A percentile compares a stretch with the other conserved stretches of the same genome.
Evolutionary conservation across 2,797 vertebrate species (phyloP).

Genomic region (Bucorvus abyssinicus): DNA sequence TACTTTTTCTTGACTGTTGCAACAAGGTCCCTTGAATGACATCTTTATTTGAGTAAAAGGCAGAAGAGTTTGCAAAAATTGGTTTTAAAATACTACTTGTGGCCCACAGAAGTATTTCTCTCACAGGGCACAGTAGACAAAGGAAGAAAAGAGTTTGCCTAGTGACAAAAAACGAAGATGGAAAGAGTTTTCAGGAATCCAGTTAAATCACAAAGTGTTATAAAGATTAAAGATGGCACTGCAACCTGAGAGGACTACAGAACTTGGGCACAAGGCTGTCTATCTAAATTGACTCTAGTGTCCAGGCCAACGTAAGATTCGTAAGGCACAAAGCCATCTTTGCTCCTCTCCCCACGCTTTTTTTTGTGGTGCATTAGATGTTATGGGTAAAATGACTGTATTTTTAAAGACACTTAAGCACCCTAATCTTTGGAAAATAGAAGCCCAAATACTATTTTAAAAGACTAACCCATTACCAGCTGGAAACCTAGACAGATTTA

Average conservation of each 20-base stretch:
- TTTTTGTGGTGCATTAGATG: not conserved
- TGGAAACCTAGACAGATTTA: not conserved
- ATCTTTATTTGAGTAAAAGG: slow-evolving; percentile 10
- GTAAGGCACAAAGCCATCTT: not conserved
- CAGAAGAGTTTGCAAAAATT: not conserved
- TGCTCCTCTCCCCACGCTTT: not conserved
- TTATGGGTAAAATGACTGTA: not conserved
- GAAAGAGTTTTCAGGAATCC: not conserved
- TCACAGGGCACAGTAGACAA: not conserved
- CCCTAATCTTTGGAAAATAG: not conserved
- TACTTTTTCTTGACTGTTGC: not conserved
- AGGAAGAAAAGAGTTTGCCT: not conserved
- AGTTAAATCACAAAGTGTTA: not conserved
- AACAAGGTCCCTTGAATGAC: not conserved
- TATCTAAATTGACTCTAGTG: not conserved
- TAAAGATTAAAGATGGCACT: not conserved
- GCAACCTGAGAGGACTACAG: not conserved
- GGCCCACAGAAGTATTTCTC: not conserved
- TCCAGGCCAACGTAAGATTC: not conserved
- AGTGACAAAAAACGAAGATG: not conserved
- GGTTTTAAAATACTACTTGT: not conserved
- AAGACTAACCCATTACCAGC: not conserved
- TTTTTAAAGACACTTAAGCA: not conserved
- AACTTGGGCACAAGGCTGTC: not conserved
- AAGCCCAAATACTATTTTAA: not conserved